Percentiles rank a stretch among this genome's conserved stretches.
Conservation (phyloP, 1,140 invertebrate species). For the Popillia japonica region DNA sequence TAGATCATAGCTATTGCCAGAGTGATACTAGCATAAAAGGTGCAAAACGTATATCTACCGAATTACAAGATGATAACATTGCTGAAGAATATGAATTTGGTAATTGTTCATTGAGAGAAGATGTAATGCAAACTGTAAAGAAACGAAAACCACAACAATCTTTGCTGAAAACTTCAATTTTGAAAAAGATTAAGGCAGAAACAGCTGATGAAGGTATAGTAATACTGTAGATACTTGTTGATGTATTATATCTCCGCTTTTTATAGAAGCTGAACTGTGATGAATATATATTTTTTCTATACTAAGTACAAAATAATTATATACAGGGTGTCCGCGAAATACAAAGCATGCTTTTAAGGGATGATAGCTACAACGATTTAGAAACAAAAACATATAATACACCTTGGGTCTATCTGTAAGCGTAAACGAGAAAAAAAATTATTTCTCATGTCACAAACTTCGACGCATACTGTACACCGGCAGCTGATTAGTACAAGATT, state of each 20-base stretch:
- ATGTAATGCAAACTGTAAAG: constrained; percentile 32
- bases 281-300: too few relatives aligned
- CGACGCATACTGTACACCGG: too few relatives aligned
- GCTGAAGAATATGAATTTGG: constrained; percentile 2
- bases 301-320: too few relatives aligned
- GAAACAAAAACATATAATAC: too few relatives aligned
- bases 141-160: constrained; percentile 42
- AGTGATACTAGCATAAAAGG: constrained; percentile 14
- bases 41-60: not conserved
- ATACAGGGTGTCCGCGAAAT: too few relatives aligned
- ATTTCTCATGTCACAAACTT: too few relatives aligned
- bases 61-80: constrained; percentile 1
- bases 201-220: not conserved
- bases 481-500: too few relatives aligned
- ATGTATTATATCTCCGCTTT: not conserved
- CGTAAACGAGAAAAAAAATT: too few relatives aligned
- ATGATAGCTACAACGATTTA: too few relatives aligned
- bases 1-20: constrained; percentile 38
- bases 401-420: too few relatives aligned
- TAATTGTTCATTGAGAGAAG: not conserved
- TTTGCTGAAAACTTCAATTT: constrained; percentile 37
- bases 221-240: not conserved
- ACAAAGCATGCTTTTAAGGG: too few relatives aligned
- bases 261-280: not conserved
- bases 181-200: constrained; percentile 33